Percentiles rank a stretch among this genome's conserved stretches.
These are phyloP conservation scores for Bruchidius siliquastri DNA, from an alignment of 2,888 invertebrate species.

Conservation along the genomic window DNA sequence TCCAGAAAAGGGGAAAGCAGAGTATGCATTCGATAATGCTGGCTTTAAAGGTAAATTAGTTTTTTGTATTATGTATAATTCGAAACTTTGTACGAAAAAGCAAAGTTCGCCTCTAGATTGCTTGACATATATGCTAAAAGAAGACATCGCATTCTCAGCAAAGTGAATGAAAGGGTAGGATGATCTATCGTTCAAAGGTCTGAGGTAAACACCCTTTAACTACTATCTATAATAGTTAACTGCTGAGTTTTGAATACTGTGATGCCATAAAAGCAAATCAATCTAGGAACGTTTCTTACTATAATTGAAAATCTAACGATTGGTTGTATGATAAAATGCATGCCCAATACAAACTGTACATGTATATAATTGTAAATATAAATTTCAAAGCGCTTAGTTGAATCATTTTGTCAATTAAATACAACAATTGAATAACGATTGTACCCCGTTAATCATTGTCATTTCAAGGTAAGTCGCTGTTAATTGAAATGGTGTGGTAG, in stretches of 20 bases:
- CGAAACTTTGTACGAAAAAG: too few relatives aligned
- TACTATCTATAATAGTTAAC: too few relatives aligned
- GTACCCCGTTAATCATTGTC: neutral
- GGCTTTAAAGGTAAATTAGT: constrained; percentile 61
- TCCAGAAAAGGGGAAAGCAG: constrained; percentile 70
- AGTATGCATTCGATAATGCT: constrained; percentile 77
- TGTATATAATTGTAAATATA: neutral
- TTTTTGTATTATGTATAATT: too few relatives aligned
- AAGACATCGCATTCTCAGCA: too few relatives aligned
- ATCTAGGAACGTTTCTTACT: neutral
- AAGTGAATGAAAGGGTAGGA: too few relatives aligned
- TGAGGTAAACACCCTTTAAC: too few relatives aligned
- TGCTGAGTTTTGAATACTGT: too few relatives aligned
- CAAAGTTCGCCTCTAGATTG: too few relatives aligned
- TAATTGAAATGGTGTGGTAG: neutral
- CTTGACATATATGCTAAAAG: too few relatives aligned
- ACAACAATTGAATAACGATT: neutral
- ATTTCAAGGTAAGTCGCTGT: neutral
- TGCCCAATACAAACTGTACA: neutral
- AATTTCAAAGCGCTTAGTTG: neutral
- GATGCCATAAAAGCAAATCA: neutral
- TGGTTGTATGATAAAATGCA: neutral
- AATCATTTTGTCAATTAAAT: neutral
- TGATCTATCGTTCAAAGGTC: too few relatives aligned
- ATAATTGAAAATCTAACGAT: neutral